Conservation (phyloP, 2,888 invertebrate species). For the Callinectes sapidus region DNA sequence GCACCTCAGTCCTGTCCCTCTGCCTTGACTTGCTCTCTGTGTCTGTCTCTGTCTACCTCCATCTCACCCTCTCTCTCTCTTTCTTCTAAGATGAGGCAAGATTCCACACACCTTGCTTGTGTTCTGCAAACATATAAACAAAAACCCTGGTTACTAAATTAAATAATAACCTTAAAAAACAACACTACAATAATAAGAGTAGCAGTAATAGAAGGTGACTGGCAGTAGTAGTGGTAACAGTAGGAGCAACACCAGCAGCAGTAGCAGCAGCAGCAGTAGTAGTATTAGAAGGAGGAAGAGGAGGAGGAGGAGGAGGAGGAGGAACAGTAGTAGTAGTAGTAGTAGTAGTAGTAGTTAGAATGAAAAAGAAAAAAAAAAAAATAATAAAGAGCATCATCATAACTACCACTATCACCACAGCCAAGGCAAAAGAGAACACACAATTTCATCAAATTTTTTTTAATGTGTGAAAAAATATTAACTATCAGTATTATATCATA, state of each 20-base stretch:
- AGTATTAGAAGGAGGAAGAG: no score
- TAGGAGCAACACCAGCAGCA: no score
- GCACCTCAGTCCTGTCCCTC: neutral
- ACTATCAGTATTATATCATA: conserved; percentile 60
- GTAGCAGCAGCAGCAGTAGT: no score
- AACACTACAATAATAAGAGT: neutral
- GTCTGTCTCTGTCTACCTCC: neutral
- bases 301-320: no score
- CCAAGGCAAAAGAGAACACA: neutral
- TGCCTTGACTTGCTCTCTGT: neutral
- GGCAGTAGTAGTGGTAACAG: no score
- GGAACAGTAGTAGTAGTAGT: no score
- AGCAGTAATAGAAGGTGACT: no score
- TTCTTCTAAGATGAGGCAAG: neutral
- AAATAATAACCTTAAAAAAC: neutral
- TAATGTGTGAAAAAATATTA: conserved; percentile 64
- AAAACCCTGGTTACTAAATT: neutral
- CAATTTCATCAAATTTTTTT: conserved; percentile 28
- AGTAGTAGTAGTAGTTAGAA: no score
- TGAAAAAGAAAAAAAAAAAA: no score
- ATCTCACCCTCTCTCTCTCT: neutral
- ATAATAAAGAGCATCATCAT: no score
- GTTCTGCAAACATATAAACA: neutral
- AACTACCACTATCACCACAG: neutral
- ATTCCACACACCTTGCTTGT: neutral